Base-by-base conservation (phyloP, 2,888 invertebrate species). In the Philonicus albiceps region DNA sequence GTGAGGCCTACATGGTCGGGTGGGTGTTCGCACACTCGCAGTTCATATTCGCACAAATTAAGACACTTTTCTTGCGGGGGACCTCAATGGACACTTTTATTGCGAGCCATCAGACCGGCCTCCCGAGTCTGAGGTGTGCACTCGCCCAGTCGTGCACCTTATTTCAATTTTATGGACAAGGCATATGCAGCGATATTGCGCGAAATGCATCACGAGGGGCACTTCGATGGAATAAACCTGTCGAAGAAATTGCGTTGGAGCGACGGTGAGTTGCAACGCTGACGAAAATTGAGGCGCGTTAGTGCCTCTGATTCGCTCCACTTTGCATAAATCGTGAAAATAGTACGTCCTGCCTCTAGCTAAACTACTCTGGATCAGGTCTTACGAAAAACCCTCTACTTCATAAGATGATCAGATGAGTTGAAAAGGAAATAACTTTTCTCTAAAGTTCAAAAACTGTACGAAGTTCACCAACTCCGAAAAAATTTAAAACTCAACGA, bases 1-100 rank as follows among this genome's bases (percentile, higher is more conserved):
- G 80, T 5, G 49, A 55, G 34, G 53, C 53, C 53, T 64, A 64
- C 80, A 55, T 55, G 80, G 16, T 4, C 64, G 30, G 53, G 80
- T 80, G 53, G 30, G 80, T 27, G 80, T 27, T 53, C 64, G 22
- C 49, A 11, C 22, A 64, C 11, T 64, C 11, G 6, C n/a, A 27
- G 4, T 27, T n/a, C 53, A 19, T 31, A 49, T 80, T 80, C 30
- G 80, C 53, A 53, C 49, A 53, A 80, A 80, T 80, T 80, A 80
- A 80, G 80, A 80, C 80, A 49, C 80, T 80, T 49, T 80, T 53
- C 22, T 64, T 64, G 27, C 19, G 64, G 64, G 40, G 76, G 40
- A 76, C 19, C 11, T 40, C n/a, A 13, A 76, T 37, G 76, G 76
- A 76, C 76, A 76, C 40, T 76, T 40, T 37, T 31, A 76, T 76